A percentile compares a stretch with the other conserved stretches of the same genome.
Evolutionary conservation across 2,888 invertebrate species (phyloP).

Genomic region (Axea sp.): DNA sequence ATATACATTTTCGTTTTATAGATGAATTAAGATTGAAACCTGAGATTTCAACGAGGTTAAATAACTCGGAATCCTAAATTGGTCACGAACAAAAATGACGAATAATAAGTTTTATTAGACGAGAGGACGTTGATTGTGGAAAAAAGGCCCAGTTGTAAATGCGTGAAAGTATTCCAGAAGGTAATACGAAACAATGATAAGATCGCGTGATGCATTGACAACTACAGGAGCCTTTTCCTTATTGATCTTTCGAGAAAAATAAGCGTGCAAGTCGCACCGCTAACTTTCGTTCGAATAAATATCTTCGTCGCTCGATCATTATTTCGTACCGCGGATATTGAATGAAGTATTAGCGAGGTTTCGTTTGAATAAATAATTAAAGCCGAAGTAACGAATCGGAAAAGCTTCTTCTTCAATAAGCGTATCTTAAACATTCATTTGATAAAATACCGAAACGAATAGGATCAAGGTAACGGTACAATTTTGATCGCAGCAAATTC

Average conservation of each 20-base stretch:
- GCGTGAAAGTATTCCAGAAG: neutral
- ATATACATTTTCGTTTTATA: neutral
- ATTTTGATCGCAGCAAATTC: neutral
- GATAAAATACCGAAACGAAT: slow-evolving; percentile 14
- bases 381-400: neutral
- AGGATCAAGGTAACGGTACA: slow-evolving; percentile 3
- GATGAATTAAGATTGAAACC: no score
- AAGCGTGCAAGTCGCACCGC: slow-evolving; percentile 21
- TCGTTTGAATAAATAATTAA: slow-evolving; percentile 22
- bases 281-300: slow-evolving; percentile 25
- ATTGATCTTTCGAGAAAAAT: slow-evolving; percentile 25
- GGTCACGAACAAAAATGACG: no score
- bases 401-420: neutral
- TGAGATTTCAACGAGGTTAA: no score
- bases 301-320: slow-evolving; percentile 2
- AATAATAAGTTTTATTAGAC: neutral
- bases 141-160: slow-evolving; percentile 3
- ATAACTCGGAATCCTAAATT: no score
- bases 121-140: slow-evolving; percentile 11
- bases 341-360: slow-evolving; percentile 7
- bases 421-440: neutral
- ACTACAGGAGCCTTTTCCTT: slow-evolving; percentile 32
- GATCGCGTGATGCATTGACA: slow-evolving; percentile 40
- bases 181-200: slow-evolving; percentile 28
- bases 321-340: neutral